Conservation (phyloP, 2,888 invertebrate genomes). For the Diabrotica balteata region DNA sequence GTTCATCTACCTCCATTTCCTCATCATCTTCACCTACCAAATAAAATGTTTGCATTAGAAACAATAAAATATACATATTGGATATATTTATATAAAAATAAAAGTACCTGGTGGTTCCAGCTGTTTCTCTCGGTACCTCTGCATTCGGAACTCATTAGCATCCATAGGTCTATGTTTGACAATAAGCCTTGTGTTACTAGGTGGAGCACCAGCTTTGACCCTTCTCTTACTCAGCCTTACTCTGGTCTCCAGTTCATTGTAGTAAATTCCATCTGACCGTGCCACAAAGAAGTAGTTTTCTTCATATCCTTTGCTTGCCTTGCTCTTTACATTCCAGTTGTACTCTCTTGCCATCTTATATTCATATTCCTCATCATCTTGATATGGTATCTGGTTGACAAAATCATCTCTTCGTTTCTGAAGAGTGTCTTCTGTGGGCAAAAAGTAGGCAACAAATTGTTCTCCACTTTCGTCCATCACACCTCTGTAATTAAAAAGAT, state of each 20-base stretch:
- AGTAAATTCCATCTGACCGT: slow-evolving; percentile 88
- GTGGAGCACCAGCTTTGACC: slow-evolving; percentile 70
- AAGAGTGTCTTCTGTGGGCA: slow-evolving; percentile 92
- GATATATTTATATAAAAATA: background rate
- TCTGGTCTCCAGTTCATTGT: slow-evolving; percentile 94
- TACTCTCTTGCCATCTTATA: slow-evolving; percentile 98
- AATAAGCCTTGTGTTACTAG: slow-evolving; percentile 83
- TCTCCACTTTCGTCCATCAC: slow-evolving; percentile 99
- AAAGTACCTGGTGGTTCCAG: slow-evolving; percentile 79
- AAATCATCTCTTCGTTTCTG: slow-evolving; percentile 87
- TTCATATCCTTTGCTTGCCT: slow-evolving; percentile 78
- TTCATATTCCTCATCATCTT: slow-evolving; percentile 92
- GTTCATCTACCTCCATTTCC: slow-evolving; percentile 62
- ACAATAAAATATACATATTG: no score
- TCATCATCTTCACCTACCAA: slow-evolving; percentile 67
- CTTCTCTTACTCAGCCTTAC: slow-evolving; percentile 93
- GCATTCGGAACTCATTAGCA: slow-evolving; percentile 85
- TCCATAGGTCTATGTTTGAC: slow-evolving; percentile 90
- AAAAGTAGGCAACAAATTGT: slow-evolving; percentile 98
- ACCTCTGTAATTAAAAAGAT: slow-evolving; percentile 70
- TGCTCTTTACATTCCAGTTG: slow-evolving; percentile 99
- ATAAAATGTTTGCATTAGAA: slow-evolving; percentile 3
- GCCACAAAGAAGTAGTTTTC: slow-evolving; percentile 97
- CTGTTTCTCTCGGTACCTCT: slow-evolving; percentile 84
- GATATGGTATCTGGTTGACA: slow-evolving; percentile 76